Base-by-base conservation (phyloP, 2,113 vertebrate genomes). In the Taxidea taxus region DNA sequence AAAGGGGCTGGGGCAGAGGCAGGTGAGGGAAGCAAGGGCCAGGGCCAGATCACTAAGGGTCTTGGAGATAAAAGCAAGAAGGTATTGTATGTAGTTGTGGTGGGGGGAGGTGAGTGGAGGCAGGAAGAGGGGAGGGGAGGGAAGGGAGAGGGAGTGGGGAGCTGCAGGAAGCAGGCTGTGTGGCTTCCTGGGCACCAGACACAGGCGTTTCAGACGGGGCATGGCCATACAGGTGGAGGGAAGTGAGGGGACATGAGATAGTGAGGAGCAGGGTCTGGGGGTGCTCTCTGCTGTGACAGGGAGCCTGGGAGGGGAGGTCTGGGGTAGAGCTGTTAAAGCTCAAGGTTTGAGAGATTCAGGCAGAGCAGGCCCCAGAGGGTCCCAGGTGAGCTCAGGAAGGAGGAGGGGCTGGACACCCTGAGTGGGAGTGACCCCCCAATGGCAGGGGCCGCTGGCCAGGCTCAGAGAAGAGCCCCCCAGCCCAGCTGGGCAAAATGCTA, bases 401-500 rank as follows among this genome's bases (percentile, higher is more conserved):
- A 10, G 39, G 16, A 2, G 12, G 39, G 20, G 20, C 23, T 7
- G 13, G 39, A 25, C 29, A 20, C 44, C 12, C 1, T 21, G 5
- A 62, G 11, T 25, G 54, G 25, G 34, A n/a, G 9, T 5, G 29
- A 37, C 34, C 49, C 42, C 34, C 10, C 1, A 64, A 25, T 2
- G 34, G 2, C 60, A 21, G 15, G 0, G 68, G 27, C 62, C 8
- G 27, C 47, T 6, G 0, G 39, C 27, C 6, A 8, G 12, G 29
- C 81, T 72, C 49, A 2, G 51, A 54, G 62, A 49, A 7, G 15
- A 49, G 25, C 70, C 27, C 23, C 18, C 29, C 16, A 10, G 21
- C 16, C 25, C 21, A 29, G 21, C 39, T 2, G 2, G 74, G 20
- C 0, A 20, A 1, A 2, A 34, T 0, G 21, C 23, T 8, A 6